Base-by-base conservation (phyloP, 2,888 invertebrate species). In the Argynnis bischoffii region DNA sequence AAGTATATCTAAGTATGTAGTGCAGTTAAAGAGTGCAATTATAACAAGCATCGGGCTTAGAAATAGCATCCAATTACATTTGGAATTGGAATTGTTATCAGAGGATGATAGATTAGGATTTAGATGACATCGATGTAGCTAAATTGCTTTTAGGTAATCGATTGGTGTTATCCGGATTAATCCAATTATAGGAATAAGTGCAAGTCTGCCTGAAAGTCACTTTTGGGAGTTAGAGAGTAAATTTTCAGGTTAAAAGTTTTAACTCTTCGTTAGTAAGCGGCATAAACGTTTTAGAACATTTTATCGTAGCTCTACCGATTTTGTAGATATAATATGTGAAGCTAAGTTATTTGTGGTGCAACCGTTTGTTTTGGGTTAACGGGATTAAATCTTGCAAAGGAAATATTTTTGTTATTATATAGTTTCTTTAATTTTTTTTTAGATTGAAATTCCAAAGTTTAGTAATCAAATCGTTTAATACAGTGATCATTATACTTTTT, bases 181-280 rank as follows among this genome's bases (percentile, higher is more conserved):
- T 69, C 61, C 65, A 69, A 69, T 69, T 69, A 69, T 69, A 55
- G 48, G 47, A 57, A 63, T 57, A 69, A 66, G 65, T 56, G 61
- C 56, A 64, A 63, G 60, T 59, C 56, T 50, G 55, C 55, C 41
- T 18, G 65, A 57, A 54, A 69, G 65, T 65, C 60, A 66, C n/a
- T 66, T 65, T 66, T 35, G 48, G 55, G 18, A 66, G 53, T 59
- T 51, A 47, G 26, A 53, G 59, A 59, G 55, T 21, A 66, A 61
- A 66, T 66, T 47, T 55, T 55, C 60, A 55, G 66, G 47, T 66
- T 61, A 55, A 55, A 50, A 41, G 21, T 66, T 55, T 66, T 51
- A 59, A 60, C 61, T 50, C 18, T 35, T 26, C 14, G 15, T n/a
- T 51, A 41, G 57, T 47, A 47, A 54, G 46, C 26, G 13, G 5